phyloP scores from a whole-genome alignment of 2,888 invertebrate genomes.

The Agrotis clavis region DNA sequence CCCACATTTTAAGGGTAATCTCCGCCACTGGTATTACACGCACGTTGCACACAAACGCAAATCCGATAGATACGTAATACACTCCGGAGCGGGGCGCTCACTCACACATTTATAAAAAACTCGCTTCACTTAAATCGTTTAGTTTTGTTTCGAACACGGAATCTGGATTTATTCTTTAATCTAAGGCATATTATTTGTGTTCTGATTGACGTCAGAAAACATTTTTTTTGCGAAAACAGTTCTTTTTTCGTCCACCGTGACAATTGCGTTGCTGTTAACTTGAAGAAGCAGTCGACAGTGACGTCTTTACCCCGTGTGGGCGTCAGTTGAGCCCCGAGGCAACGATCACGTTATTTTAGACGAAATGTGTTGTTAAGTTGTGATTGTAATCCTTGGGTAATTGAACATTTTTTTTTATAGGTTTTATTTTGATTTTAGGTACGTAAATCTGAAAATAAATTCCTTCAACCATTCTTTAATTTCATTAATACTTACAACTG shows the following conservation, averaged over 20 bases:
- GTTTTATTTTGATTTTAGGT: too few species aligned
- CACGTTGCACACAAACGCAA: too few species aligned
- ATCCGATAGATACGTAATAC: too few species aligned
- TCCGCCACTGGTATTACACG: too few species aligned
- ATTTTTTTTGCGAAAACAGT: not conserved
- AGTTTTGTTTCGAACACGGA: too few species aligned
- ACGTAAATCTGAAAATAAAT: not conserved
- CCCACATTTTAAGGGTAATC: too few species aligned
- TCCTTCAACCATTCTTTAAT: too few species aligned
- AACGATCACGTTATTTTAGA: constrained; percentile 20
- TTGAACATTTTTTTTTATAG: not conserved
- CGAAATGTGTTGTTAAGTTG: constrained; percentile 13
- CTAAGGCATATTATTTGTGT: not conserved
- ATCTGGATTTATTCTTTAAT: too few species aligned
- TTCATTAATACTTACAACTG: too few species aligned
- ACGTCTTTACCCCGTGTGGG: constrained; percentile 31
- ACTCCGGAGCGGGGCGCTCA: too few species aligned
- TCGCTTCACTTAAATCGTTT: too few species aligned
- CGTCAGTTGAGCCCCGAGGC: not conserved
- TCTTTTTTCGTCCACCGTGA: not conserved
- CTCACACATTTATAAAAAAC: too few species aligned
- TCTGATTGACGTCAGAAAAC: constrained; percentile 9
- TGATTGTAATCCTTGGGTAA: not conserved
- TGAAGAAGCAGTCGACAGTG: constrained; percentile 15
- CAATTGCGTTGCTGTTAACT: constrained; percentile 14